These are phyloP conservation scores for Sorex fumeus DNA, from an alignment of 2,113 vertebrate species.

Conservation along the genomic window DNA sequence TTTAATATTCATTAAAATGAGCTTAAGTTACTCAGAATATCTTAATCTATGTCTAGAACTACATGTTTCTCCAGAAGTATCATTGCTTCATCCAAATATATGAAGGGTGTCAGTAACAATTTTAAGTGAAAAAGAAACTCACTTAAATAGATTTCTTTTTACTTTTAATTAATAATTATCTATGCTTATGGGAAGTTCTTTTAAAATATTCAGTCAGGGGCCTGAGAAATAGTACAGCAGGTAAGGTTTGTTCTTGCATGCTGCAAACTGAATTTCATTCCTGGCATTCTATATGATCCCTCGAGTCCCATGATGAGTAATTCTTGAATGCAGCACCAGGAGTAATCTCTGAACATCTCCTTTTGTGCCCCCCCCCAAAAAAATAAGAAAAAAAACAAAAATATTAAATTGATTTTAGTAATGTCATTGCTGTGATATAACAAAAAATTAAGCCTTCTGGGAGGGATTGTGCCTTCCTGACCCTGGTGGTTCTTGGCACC, in stretches of 20 bases:
- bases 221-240: no score
- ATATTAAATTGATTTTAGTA: neutral
- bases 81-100: rapidly evolving
- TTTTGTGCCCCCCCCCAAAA: no score
- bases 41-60: neutral
- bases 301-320: no score
- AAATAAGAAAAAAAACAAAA: no score
- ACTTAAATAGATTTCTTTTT: neutral
- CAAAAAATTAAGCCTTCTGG: no score
- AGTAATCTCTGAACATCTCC: no score
- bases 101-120: neutral
- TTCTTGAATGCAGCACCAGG: no score
- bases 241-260: no score
- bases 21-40: neutral
- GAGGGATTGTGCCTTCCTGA: no score
- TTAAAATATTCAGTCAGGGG: neutral
- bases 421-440: neutral
- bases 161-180: neutral
- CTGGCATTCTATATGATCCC: no score
- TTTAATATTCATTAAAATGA: neutral
- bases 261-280: no score
- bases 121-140: neutral
- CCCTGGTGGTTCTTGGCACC: no score
- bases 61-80: neutral
- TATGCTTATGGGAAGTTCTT: neutral